Base-by-base conservation (phyloP, 2,888 invertebrate species). In the Drosophila pullipes region DNA sequence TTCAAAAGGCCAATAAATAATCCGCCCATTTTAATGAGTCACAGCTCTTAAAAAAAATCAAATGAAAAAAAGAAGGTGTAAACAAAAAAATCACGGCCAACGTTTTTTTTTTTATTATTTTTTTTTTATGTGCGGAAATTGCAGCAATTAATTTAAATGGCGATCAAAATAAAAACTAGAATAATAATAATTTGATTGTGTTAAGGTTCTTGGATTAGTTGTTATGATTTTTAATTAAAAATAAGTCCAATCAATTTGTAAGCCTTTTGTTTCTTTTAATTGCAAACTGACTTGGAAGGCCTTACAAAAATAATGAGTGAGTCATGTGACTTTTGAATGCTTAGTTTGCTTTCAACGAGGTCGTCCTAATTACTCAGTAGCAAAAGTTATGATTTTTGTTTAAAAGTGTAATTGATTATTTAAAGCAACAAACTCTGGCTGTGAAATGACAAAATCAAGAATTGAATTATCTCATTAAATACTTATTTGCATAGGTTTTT, bases 1-100 rank as follows among this genome's bases (percentile, higher is more conserved):
- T 81, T 78, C 58, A 69, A 50, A 78, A 68, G 76, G 74, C 76
- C 69, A 72, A 82, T 79, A 82, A 82, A 82, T 82, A 74, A 82
- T 11, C 22, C 58, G 57, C 30, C 62, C n/a, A 64, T 54, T 79
- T 74, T 76, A 82, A 82, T 82, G 79, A 82, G 61, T 6, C 64
- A 58, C 25, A 50, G 63, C 54, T 64, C 64, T 66, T 35, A 58
- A 64, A 63, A 31, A 64, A 63, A 31, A 31, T 10, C 13, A 47
- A 67, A 79, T 50, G 0, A 44, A 47, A 47, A 73, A 72, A 16
- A 59, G 0, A 52, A 33, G 22, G 41, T 41, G 9, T 55, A 57
- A 33, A 47, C 18, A 52, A 28, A 52, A 28, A 16, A 22, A 47
- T 47, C 41, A 44, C 16, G 69, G 37, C 53, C 53, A 47, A 44